Evolutionary conservation across 2,113 vertebrate species (phyloP).

Genomic region (Paramormyrops kingsleyae): DNA sequence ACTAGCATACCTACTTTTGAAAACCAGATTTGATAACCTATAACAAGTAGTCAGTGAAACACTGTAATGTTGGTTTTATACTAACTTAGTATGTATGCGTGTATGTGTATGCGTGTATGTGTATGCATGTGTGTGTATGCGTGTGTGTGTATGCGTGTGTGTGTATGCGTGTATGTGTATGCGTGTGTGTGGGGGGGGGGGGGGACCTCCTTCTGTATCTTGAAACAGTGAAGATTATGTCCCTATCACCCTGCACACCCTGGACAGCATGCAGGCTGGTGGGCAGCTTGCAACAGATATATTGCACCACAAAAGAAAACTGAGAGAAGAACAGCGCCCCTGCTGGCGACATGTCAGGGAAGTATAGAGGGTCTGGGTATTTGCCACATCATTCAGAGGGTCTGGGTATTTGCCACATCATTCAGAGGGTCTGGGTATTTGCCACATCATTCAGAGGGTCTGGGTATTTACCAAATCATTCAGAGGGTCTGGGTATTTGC

Average conservation of each 20-base stretch:
- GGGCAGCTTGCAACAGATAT: background rate
- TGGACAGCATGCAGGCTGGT: background rate
- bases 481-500: no score
- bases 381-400: no score
- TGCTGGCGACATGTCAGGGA: background rate
- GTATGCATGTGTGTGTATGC: background rate
- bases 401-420: no score
- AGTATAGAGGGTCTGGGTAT: background rate
- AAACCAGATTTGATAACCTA: background rate
- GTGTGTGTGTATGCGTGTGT: background rate
- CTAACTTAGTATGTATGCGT: background rate
- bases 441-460: no score
- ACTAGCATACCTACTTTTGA: background rate
- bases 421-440: no score
- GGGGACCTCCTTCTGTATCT: background rate
- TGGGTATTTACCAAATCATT: no score
- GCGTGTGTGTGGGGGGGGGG: no score
- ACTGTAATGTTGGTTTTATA: background rate
- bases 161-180: no score
- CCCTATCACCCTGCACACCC: background rate
- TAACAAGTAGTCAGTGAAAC: background rate
- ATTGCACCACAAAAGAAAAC: background rate
- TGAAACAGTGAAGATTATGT: background rate
- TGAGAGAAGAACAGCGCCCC: background rate
- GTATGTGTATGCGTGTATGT: no score